These are phyloP conservation scores for Oreochromis mossambicus DNA, from an alignment of 2,797 vertebrate genomes.

Conservation along the genomic window DNA sequence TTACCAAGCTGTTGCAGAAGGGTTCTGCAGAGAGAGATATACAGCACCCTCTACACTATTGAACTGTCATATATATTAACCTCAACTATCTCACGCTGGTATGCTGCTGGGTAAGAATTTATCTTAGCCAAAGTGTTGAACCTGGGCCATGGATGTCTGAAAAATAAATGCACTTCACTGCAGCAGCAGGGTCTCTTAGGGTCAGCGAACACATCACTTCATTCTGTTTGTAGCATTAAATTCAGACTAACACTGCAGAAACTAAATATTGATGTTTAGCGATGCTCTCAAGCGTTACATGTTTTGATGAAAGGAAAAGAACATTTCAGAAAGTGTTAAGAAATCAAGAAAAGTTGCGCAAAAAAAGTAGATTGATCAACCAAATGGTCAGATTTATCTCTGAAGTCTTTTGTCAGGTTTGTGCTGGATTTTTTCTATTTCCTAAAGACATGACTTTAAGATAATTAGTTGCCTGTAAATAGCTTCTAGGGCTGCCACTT, in stretches of 20 bases:
- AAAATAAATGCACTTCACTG: constrained; percentile 25
- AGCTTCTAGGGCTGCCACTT: neutral
- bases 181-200: neutral
- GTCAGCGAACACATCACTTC: constrained; percentile 23
- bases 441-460: neutral
- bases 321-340: neutral
- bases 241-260: neutral
- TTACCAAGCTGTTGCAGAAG: constrained; percentile 82
- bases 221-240: constrained; percentile 11
- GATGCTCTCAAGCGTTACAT: neutral
- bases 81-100: constrained; percentile 6
- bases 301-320: neutral
- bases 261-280: neutral
- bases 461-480: neutral
- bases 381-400: neutral
- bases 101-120: constrained; percentile 83
- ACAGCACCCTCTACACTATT: constrained; percentile 4
- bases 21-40: constrained; percentile 61
- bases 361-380: neutral
- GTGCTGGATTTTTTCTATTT: neutral
- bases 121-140: constrained; percentile 87
- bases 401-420: neutral
- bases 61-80: constrained; percentile 34
- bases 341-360: neutral
- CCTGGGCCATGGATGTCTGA: constrained; percentile 67